Evolutionary conservation across 92 coral and sea anemone genomes (phyloP).

Genomic region (Galaxea fascicularis): DNA sequence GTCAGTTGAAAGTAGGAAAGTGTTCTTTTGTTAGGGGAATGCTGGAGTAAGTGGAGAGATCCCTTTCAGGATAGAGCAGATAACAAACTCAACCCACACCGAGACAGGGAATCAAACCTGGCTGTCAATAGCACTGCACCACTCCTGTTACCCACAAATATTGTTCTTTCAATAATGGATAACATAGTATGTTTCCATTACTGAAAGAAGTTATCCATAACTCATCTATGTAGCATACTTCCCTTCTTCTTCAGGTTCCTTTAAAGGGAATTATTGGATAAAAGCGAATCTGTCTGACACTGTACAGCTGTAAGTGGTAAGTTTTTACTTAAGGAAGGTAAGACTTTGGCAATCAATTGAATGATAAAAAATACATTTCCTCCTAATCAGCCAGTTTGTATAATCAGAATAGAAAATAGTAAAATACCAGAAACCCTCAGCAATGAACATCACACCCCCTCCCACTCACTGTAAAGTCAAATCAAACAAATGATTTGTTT

Average conservation of each 20-base stretch:
- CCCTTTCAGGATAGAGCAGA: too few relatives aligned
- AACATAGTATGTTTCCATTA: background rate
- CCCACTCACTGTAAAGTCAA: background rate
- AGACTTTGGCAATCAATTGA: background rate
- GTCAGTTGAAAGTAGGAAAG: too few relatives aligned
- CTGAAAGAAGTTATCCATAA: background rate
- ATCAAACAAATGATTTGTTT: background rate
- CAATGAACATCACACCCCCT: background rate
- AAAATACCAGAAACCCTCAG: background rate
- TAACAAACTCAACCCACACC: too few relatives aligned
- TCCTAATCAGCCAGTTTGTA: background rate
- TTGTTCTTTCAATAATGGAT: slow-evolving; percentile 1
- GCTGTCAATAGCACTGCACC: background rate
- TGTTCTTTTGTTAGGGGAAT: too few relatives aligned
- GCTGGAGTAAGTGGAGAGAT: too few relatives aligned
- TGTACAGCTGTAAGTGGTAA: background rate
- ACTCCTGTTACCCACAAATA: background rate
- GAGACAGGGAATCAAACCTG: background rate
- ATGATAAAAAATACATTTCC: background rate
- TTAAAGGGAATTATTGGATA: background rate
- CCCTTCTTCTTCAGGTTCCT: slow-evolving; percentile 17
- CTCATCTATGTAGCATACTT: too few relatives aligned
- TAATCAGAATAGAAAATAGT: background rate
- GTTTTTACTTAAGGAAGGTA: background rate
- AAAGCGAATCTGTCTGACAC: slow-evolving; percentile 11